A percentile compares a stretch with the other conserved stretches of the same genome.
phyloP scores from a whole-genome alignment of 2,113 vertebrate species.

The Anas platyrhynchos region DNA sequence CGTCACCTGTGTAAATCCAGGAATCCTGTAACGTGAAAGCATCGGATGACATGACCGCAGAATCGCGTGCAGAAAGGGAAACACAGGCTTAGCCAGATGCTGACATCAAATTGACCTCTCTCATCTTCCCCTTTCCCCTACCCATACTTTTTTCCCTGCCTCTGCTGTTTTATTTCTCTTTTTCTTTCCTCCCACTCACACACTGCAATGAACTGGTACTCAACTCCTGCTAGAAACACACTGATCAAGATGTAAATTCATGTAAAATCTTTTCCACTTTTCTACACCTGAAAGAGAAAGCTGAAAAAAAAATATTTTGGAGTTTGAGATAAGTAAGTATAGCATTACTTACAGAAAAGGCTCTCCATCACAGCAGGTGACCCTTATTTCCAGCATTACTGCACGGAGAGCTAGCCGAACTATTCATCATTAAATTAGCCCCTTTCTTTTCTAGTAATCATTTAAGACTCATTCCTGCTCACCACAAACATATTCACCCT shows the following conservation, averaged over 20 bases:
- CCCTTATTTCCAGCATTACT: not conserved
- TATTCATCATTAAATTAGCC: not conserved
- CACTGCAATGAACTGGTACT: not conserved
- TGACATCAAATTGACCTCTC: rapidly evolving
- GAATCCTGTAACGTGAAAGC: not conserved
- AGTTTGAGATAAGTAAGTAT: not conserved
- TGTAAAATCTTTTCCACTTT: not conserved
- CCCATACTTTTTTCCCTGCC: not conserved
- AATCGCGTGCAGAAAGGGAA: not conserved
- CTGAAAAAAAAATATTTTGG: not conserved
- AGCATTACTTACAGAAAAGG: not conserved
- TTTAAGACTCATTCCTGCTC: not conserved
- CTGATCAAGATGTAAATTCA: not conserved
- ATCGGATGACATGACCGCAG: rapidly evolving
- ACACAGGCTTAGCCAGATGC: not conserved
- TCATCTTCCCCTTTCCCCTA: not conserved
- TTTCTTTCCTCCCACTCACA: not conserved
- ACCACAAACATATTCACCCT: not conserved
- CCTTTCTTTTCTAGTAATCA: not conserved
- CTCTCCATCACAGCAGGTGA: not conserved
- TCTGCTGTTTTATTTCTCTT: not conserved
- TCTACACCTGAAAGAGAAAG: not conserved
- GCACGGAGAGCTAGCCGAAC: not conserved
- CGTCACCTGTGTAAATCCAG: not conserved
- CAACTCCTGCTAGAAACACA: not conserved